Percentiles rank a stretch among this genome's conserved stretches.
These are phyloP conservation scores for Dorcus hopei DNA, from an alignment of 2,888 invertebrate genomes.

Conservation along the genomic window DNA sequence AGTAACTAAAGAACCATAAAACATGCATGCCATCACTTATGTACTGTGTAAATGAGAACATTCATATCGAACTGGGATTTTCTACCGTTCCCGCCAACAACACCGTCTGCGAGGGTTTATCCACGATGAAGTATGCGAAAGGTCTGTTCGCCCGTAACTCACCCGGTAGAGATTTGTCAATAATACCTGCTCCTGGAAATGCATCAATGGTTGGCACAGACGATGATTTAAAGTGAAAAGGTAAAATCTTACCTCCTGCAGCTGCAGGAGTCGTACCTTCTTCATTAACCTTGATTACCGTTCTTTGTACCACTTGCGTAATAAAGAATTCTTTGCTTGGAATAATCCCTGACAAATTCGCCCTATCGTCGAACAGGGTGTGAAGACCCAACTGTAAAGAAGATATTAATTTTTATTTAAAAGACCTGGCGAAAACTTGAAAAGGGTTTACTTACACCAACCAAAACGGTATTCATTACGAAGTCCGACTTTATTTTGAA, in stretches of 20 bases:
- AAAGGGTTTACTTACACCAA: conserved; percentile 41
- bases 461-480: conserved; percentile 56
- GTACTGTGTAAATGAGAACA: too few relatives aligned
- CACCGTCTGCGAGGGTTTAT: conserved; percentile 60
- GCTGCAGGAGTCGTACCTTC: conserved; percentile 70
- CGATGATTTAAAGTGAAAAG: too few relatives aligned
- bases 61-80: too few relatives aligned
- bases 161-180: conserved; percentile 55
- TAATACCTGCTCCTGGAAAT: conserved; percentile 44
- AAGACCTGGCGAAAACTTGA: too few relatives aligned
- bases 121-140: conserved; percentile 66
- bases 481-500: conserved; percentile 62
- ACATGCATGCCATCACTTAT: too few relatives aligned
- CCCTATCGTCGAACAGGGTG: conserved; percentile 60
- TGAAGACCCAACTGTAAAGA: conserved; percentile 60
- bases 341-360: conserved; percentile 58
- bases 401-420: conserved; percentile 8
- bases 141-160: conserved; percentile 63
- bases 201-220: too few relatives aligned
- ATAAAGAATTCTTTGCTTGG: conserved; percentile 56
- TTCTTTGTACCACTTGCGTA: conserved; percentile 66
- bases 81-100: conserved; percentile 60
- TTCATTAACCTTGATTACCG: conserved; percentile 72
- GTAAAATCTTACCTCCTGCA: conserved; percentile 42
- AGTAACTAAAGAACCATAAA: too few relatives aligned